A percentile compares a stretch with the other conserved stretches of the same genome.
These are phyloP conservation scores for Gobio gobio DNA, from an alignment of 2,113 vertebrate genomes.

Conservation along the genomic window DNA sequence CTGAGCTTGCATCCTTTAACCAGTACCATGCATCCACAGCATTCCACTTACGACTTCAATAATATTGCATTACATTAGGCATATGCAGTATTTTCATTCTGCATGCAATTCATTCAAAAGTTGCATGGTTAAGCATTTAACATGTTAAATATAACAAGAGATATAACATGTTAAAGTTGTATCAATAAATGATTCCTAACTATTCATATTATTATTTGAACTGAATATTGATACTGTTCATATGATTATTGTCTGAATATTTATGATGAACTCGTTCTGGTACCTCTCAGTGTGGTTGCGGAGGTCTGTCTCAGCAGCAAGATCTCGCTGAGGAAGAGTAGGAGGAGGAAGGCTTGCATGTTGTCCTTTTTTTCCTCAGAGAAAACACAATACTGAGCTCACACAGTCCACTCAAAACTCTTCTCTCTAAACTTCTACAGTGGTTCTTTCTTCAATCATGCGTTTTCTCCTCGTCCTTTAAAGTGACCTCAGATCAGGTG, in stretches of 20 bases:
- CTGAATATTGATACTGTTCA: too few relatives aligned
- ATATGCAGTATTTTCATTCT: slow-evolving; percentile 9
- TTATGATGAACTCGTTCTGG: neutral
- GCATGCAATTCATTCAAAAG: neutral
- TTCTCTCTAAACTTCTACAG: slow-evolving; percentile 9
- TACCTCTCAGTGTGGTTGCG: slow-evolving; percentile 45
- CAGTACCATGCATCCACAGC: slow-evolving; percentile 2
- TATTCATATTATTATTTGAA: neutral
- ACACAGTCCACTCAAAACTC: slow-evolving; percentile 2
- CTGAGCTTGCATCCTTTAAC: slow-evolving; percentile 4
- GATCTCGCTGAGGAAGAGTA: slow-evolving; percentile 42
- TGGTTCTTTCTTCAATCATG: neutral
- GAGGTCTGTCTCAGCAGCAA: slow-evolving; percentile 43
- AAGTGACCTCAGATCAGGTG: slow-evolving; percentile 22
- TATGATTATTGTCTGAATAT: neutral
- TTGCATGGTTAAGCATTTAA: neutral
- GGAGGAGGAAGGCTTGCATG: slow-evolving; percentile 47
- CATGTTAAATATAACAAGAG: too few relatives aligned
- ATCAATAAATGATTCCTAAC: neutral
- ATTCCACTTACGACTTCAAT: slow-evolving; percentile 10
- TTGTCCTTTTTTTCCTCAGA: slow-evolving; percentile 25
- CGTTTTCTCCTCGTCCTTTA: slow-evolving; percentile 8
- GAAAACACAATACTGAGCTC: slow-evolving; percentile 13
- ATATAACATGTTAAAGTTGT: neutral
- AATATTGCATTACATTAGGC: neutral